Conservation (phyloP, 2,113 vertebrate species). For the Holacanthus passer region DNA sequence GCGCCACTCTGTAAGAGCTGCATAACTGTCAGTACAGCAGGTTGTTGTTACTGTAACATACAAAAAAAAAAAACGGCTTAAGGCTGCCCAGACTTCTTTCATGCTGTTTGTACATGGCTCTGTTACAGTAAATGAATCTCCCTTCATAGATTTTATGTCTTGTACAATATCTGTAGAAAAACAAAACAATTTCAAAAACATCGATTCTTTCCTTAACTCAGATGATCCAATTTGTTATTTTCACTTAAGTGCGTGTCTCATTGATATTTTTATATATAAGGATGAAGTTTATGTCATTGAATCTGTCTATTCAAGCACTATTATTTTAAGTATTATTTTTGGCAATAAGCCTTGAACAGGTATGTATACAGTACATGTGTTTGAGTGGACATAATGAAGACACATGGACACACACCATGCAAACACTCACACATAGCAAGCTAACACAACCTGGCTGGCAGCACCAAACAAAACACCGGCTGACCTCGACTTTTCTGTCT, state of each 20-base stretch:
- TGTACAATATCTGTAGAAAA: background rate
- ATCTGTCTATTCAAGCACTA: background rate
- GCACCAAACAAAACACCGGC: constrained; percentile 59
- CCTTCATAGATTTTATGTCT: background rate
- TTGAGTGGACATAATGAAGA: background rate
- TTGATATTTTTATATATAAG: background rate
- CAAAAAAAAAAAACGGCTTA: background rate
- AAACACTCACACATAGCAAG: background rate
- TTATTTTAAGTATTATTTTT: background rate
- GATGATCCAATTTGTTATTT: background rate
- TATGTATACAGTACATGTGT: background rate
- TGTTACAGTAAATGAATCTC: background rate
- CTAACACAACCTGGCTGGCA: constrained; percentile 32
- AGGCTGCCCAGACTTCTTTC: background rate
- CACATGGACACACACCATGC: background rate
- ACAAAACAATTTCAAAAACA: too few species aligned
- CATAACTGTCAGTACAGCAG: background rate
- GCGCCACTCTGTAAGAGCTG: background rate
- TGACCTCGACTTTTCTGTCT: constrained; percentile 57
- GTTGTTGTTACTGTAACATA: background rate
- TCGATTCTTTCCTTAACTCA: background rate
- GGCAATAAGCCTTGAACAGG: too few species aligned
- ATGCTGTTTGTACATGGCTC: background rate
- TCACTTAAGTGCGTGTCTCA: background rate
- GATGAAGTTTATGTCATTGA: background rate